These are phyloP conservation scores for Equus przewalskii DNA, from an alignment of 2,113 vertebrate species.

Conservation along the genomic window DNA sequence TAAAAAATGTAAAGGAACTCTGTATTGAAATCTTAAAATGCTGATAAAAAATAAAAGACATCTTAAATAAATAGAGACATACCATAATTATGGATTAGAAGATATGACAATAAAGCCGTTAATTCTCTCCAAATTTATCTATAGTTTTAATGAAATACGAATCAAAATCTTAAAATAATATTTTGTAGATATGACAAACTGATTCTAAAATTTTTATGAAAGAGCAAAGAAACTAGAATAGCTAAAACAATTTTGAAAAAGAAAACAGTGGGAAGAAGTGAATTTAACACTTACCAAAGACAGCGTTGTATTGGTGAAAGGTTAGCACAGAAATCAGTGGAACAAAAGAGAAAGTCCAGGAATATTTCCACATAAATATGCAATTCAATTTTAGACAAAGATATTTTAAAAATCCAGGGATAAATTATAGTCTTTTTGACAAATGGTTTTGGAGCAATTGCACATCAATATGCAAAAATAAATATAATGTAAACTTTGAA, in stretches of 20 bases:
- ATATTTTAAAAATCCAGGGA: not conserved
- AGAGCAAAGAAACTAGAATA: not conserved
- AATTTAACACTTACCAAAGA: constrained; percentile 14
- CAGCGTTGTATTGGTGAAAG: not conserved
- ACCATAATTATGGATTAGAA: not conserved
- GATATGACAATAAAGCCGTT: not conserved
- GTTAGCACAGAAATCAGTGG: not conserved
- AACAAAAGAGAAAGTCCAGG: not conserved
- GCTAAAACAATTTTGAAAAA: not conserved
- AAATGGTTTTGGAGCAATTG: not conserved
- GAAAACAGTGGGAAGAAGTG: not conserved
- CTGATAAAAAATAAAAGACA: not conserved
- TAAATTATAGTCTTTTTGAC: not conserved
- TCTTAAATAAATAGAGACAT: not conserved
- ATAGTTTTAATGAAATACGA: not conserved
- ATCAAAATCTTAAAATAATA: not conserved
- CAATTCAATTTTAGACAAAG: not conserved
- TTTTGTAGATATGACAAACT: not conserved
- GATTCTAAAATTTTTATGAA: constrained; percentile 2
- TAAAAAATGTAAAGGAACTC: not conserved
- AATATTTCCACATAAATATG: not conserved
- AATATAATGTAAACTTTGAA: not conserved
- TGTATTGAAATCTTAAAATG: not conserved
- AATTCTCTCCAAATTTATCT: not conserved
- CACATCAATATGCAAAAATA: not conserved